Evolutionary conservation across 2,113 vertebrate species (phyloP).

Genomic region (Balaenoptera acutorostrata): DNA sequence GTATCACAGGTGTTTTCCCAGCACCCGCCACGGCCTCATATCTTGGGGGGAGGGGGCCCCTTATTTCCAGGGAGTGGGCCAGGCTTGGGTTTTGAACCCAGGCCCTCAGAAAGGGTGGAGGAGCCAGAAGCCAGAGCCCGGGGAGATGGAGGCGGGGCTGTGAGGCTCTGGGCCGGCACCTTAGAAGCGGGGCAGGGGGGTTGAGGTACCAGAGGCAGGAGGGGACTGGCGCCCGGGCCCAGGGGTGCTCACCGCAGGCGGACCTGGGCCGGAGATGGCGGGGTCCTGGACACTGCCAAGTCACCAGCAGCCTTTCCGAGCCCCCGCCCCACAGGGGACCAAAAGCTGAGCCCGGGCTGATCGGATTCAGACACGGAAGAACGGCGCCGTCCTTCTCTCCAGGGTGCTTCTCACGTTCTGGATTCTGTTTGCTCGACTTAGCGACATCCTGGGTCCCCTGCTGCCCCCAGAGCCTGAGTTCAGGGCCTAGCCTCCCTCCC

Average conservation of each 20-base stretch:
- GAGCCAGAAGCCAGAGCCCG: rapidly evolving
- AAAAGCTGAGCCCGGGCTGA: rapidly evolving
- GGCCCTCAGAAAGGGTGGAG: not conserved
- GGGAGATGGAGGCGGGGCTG: too few relatives aligned
- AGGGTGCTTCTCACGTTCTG: rapidly evolving
- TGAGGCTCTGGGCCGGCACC: not conserved
- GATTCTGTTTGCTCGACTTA: not conserved
- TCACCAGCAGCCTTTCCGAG: rapidly evolving
- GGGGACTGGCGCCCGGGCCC: not conserved
- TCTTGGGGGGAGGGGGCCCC: not conserved
- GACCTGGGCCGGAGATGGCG: not conserved
- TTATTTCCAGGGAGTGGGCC: not conserved
- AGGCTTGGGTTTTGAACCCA: not conserved
- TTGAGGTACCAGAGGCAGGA: not conserved
- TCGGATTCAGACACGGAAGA: not conserved
- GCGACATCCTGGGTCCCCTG: rapidly evolving
- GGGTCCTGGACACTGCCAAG: rapidly evolving
- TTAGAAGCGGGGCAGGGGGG: rapidly evolving
- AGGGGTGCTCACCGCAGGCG: not conserved
- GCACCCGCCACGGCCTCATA: not conserved
- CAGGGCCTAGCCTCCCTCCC: not conserved
- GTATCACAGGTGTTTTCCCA: not conserved
- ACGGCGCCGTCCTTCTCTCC: rapidly evolving
- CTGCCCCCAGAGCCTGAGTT: not conserved
- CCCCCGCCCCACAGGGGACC: not conserved